Percentiles rank a stretch among this genome's conserved stretches.
Evolutionary conservation across 64 coral and sea anemone species (phyloP).

Genomic region (Porites australiensis): DNA sequence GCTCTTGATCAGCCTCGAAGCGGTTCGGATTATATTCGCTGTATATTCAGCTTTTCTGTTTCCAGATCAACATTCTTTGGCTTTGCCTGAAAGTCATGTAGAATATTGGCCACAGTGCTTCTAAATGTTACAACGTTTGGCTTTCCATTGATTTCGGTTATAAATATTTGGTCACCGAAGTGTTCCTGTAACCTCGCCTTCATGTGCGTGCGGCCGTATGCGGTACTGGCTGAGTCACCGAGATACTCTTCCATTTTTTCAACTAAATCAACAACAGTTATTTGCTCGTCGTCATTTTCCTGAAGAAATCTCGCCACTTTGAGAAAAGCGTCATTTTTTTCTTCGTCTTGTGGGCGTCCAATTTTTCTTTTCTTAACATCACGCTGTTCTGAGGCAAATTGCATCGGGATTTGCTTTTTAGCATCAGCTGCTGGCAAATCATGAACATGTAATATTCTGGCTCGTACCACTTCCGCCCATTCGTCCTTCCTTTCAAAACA

Average conservation of each 20-base stretch:
- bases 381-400: conserved; percentile 36
- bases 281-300: conserved; percentile 68
- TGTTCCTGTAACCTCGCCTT: conserved; percentile 39
- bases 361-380: conserved; percentile 25
- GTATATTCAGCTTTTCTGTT: not conserved
- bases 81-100: not conserved
- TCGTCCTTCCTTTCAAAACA: too few relatives aligned
- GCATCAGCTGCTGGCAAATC: too few relatives aligned
- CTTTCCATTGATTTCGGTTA: conserved; percentile 44
- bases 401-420: conserved; percentile 44
- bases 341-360: conserved; percentile 51
- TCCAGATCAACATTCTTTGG: not conserved
- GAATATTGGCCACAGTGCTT: conserved; percentile 1
- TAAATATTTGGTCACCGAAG: conserved; percentile 22
- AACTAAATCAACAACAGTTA: conserved; percentile 41
- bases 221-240: not conserved
- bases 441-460: too few relatives aligned
- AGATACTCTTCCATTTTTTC: conserved; percentile 61
- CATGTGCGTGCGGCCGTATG: conserved; percentile 46
- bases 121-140: conserved; percentile 52
- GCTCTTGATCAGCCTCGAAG: conserved; percentile 43
- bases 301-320: conserved; percentile 16
- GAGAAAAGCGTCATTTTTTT: conserved; percentile 48
- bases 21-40: conserved; percentile 30
- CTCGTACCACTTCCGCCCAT: too few relatives aligned